phyloP scores from a whole-genome alignment of 1,140 invertebrate species.

The Drosophila teissieri region DNA sequence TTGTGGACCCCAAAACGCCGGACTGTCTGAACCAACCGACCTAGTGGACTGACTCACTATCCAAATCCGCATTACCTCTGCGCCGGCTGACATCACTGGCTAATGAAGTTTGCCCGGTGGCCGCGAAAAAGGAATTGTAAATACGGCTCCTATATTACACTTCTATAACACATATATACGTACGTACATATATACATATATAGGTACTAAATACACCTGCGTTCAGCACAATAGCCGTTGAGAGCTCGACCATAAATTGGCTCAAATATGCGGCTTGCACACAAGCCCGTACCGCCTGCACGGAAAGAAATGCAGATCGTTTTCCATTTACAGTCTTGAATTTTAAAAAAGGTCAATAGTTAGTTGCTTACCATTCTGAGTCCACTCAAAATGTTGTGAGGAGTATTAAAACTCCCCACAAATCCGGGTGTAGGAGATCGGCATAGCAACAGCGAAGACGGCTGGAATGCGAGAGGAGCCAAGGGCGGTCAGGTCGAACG shows the following conservation, averaged over 20 bases:
- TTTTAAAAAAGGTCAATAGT: too few relatives aligned
- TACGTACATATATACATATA: background rate
- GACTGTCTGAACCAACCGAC: constrained; percentile 42
- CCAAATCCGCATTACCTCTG: constrained; percentile 15
- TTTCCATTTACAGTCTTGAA: too few relatives aligned
- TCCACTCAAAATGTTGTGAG: too few relatives aligned
- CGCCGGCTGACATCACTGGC: constrained; percentile 37
- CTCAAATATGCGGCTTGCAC: constrained; percentile 16
- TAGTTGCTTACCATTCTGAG: too few relatives aligned
- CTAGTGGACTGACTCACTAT: constrained; percentile 29
- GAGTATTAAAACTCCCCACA: too few relatives aligned
- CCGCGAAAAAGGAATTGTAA: constrained; percentile 16
- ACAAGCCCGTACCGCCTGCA: background rate
- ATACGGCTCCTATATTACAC: constrained; percentile 2
- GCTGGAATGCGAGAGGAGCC: too few relatives aligned
- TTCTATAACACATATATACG: background rate
- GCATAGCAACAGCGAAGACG: too few relatives aligned
- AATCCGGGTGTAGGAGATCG: too few relatives aligned
- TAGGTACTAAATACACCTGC: constrained; percentile 2
- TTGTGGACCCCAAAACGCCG: constrained; percentile 22
- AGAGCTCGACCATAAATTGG: constrained; percentile 10
- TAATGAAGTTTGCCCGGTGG: constrained; percentile 34
- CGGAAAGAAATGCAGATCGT: background rate
- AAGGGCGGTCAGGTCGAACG: too few relatives aligned
- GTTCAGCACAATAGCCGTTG: constrained; percentile 23